Conservation (phyloP, 1,140 invertebrate species). For the Rhagoletis zephyria region DNA sequence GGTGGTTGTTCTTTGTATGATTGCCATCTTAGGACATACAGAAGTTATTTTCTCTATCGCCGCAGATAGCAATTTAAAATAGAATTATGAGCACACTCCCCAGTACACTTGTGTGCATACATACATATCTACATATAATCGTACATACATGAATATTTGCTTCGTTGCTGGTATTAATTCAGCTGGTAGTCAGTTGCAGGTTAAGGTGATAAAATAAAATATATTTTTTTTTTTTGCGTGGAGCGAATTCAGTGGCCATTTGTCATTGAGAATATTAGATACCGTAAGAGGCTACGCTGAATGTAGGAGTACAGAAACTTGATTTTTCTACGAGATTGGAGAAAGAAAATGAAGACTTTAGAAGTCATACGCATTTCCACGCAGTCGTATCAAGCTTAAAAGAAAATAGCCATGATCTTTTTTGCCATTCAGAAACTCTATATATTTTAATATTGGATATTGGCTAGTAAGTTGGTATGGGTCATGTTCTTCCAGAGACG, state of each 20-base stretch:
- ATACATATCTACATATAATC: not conserved
- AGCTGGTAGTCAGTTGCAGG: not conserved
- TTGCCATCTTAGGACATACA: slow-evolving; percentile 1
- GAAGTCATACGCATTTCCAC: too few species aligned
- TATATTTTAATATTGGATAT: too few species aligned
- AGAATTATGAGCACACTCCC: not conserved
- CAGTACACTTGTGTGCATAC: not conserved
- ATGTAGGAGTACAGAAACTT: too few species aligned
- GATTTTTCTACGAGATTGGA: too few species aligned
- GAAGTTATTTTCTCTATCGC: slow-evolving; percentile 35
- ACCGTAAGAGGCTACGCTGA: not conserved
- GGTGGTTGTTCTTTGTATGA: not conserved
- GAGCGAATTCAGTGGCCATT: not conserved
- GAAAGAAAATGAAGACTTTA: too few species aligned
- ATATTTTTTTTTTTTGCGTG: not conserved
- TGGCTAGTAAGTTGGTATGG: too few species aligned
- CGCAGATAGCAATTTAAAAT: slow-evolving; percentile 21
- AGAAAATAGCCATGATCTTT: too few species aligned
- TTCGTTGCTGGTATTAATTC: not conserved
- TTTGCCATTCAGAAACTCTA: too few species aligned
- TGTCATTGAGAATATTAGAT: not conserved
- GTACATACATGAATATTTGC: not conserved
- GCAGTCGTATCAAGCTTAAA: too few species aligned
- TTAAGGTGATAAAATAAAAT: slow-evolving; percentile 12
- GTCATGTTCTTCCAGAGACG: too few species aligned